Base-by-base conservation (phyloP, 2,888 invertebrate genomes). In the Ypsolopha sequella region DNA sequence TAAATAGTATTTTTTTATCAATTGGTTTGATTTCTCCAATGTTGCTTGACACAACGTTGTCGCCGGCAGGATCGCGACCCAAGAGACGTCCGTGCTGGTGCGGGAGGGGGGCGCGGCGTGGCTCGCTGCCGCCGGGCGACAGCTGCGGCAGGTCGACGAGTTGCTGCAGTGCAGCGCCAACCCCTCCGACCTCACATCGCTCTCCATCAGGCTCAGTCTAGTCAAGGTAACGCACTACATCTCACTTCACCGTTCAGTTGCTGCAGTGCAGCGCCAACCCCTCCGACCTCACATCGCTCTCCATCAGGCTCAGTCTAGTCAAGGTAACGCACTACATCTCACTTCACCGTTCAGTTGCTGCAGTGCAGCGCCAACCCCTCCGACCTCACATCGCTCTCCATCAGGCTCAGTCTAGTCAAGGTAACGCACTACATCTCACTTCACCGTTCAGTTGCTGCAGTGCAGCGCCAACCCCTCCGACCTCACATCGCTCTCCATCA, bases 371-470 rank as follows among this genome's bases (percentile, higher is more conserved):
- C 91, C 54, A 90, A 90, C 78, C 88, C 90, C 13, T 89, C 91
- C 6, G 92, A 92, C 73, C 88, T 87, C 62, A 88, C 89, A 49
- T 89, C 89, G 51, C 82, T 93, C 50, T 86, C 89, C 58, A 89
- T 91, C 54, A 79, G 91, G 45, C 80, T 91, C 57, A 91, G 90
- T 54, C 86, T 90, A 63, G 89, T 91, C 57, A 89, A 90, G 87
- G 91, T 91, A 64, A 63, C 14, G 9, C 38, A 38, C 38, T n/a
- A 4, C 9, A 10, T 44, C 45, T 33, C n/a, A n/a, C n/a, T n/a
- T n/a, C n/a, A n/a, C n/a, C n/a, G n/a, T n/a, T n/a, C n/a, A 88
- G 56, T 80, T 92, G 59, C 75, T 93, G 55, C 76, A 68, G 55
- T 64, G 85, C 36, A 79, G 88, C 54, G 89, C 91, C 54, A 90